Percentiles rank a stretch among this genome's conserved stretches.
Conservation (phyloP, 2,888 invertebrate genomes). For the Nasonia oneida region DNA sequence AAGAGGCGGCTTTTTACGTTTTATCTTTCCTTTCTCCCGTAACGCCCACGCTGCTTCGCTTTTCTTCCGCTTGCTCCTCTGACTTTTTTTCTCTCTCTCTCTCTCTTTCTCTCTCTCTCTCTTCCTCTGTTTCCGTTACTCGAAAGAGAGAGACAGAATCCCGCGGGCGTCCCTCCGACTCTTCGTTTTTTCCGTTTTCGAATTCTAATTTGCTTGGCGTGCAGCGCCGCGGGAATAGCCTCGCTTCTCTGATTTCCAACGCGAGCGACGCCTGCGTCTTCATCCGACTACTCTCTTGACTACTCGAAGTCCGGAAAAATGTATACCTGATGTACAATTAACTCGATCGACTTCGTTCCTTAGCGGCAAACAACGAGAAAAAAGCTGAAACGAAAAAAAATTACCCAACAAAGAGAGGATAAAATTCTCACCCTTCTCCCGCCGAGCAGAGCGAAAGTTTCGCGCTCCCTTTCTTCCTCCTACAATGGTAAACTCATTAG, state of each 20-base stretch:
- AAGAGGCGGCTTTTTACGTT: slow-evolving; percentile 40
- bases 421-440: not conserved
- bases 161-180: not conserved
- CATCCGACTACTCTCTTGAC: no score
- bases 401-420: not conserved
- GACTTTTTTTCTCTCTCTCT: not conserved
- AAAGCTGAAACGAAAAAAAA: not conserved
- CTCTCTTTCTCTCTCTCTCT: not conserved
- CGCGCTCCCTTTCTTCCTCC: slow-evolving; percentile 5
- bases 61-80: not conserved
- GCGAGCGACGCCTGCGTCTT: not conserved
- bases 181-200: slow-evolving; percentile 15
- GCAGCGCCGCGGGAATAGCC: not conserved
- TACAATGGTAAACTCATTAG: slow-evolving; percentile 55
- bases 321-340: no score
- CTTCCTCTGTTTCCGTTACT: not conserved
- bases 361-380: not conserved
- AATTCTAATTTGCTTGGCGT: slow-evolving; percentile 36
- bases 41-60: not conserved
- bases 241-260: not conserved
- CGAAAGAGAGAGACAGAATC: not conserved
- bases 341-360: not conserved
- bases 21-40: slow-evolving; percentile 43
- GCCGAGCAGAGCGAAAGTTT: not conserved
- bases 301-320: no score